phyloP scores from a whole-genome alignment of 2,113 vertebrate genomes.

The Gorsachius goisagi region DNA sequence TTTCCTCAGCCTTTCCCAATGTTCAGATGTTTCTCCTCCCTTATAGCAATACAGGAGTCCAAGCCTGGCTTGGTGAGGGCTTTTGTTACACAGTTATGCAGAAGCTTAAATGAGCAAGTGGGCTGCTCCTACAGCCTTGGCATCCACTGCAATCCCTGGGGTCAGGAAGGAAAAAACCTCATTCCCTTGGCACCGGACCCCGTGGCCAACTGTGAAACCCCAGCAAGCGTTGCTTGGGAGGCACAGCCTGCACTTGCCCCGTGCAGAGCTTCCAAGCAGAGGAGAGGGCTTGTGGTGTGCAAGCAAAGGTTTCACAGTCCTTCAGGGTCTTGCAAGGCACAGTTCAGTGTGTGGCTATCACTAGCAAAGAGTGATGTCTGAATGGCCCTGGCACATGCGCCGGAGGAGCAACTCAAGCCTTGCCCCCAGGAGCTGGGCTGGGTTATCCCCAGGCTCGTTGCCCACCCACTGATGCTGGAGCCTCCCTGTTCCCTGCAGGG shows the following conservation, averaged over 20 bases:
- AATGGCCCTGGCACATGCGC: background rate
- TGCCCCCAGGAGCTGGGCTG: background rate
- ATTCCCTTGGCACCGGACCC: background rate
- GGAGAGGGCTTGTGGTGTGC: too few species aligned
- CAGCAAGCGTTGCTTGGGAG: background rate
- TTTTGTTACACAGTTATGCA: background rate
- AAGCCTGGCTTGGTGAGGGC: background rate
- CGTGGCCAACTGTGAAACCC: background rate
- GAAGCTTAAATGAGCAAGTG: background rate
- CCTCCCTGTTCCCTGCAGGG: background rate
- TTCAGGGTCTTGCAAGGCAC: background rate
- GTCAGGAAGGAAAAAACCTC: background rate
- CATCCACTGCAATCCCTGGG: background rate
- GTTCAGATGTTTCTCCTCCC: background rate
- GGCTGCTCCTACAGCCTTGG: background rate
- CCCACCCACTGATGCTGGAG: background rate
- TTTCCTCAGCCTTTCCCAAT: background rate
- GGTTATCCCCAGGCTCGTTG: background rate
- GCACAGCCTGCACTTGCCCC: background rate
- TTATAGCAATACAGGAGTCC: background rate
- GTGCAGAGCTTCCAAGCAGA: background rate
- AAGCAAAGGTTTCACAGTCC: background rate
- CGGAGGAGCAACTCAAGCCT: background rate
- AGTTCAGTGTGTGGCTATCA: background rate
- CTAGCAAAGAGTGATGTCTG: background rate